Evolutionary conservation across 2,113 vertebrate genomes (phyloP).

Genomic region (Neomonachus schauinslandi): DNA sequence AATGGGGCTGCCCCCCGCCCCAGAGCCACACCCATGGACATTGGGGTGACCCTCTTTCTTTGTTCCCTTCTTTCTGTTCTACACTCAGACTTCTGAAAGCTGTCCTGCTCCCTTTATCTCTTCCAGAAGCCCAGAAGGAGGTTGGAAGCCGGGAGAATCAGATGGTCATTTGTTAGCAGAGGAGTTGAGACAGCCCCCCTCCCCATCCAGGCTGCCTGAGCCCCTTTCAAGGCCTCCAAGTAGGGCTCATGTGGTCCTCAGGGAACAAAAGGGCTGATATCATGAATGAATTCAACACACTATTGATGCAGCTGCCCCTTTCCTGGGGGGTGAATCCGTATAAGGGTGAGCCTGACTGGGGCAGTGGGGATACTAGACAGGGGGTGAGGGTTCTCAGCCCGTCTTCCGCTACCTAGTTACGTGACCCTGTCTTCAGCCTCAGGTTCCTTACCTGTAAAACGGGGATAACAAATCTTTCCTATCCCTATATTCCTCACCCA

Average conservation of each 20-base stretch:
- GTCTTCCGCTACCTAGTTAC: background rate
- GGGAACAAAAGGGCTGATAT: rapidly evolving
- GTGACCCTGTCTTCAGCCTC: background rate
- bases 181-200: background rate
- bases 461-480: background rate
- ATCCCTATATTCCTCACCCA: background rate
- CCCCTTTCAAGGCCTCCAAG: background rate
- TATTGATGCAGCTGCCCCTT: background rate
- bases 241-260: background rate
- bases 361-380: too few relatives aligned
- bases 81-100: background rate
- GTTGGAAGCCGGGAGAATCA: background rate
- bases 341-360: background rate
- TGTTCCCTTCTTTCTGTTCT: background rate
- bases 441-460: background rate
- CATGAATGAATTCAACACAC: background rate
- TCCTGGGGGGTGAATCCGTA: background rate
- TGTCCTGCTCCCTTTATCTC: background rate
- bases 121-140: background rate
- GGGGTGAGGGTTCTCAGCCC: background rate
- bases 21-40: background rate
- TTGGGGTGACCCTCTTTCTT: background rate
- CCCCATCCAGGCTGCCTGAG: background rate
- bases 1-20: background rate
- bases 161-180: background rate